Percentiles rank a stretch among this genome's conserved stretches.
Conservation (phyloP, 2,797 vertebrate genomes). For the Tenualosa thibaudeaui region DNA sequence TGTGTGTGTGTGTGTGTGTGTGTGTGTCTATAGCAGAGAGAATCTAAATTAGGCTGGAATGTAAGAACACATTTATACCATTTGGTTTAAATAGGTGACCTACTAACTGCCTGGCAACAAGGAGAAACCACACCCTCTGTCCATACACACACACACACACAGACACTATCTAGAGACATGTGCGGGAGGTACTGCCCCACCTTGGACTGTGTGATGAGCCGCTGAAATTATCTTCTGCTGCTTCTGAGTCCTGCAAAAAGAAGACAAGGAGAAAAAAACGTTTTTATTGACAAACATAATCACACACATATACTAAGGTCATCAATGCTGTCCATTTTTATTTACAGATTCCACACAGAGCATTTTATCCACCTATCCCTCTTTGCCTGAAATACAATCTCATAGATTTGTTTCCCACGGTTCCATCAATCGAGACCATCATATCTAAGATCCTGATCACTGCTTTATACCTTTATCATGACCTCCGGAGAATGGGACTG, state of each 20-base stretch:
- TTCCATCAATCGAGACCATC: not conserved
- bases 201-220: not conserved
- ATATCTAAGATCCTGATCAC: not conserved
- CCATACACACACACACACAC: not conserved
- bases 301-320: not conserved
- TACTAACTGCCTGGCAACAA: constrained; percentile 17
- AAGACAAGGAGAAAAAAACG: not conserved
- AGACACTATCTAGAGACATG: not conserved
- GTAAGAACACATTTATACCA: not conserved
- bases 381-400: not conserved
- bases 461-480: not conserved
- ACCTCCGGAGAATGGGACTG: not conserved
- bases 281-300: not conserved
- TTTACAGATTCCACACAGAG: not conserved
- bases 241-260: not conserved
- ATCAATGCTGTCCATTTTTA: not conserved
- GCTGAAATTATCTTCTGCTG: not conserved
- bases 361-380: not conserved
- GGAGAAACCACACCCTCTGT: not conserved
- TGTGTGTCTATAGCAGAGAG: constrained; percentile 3
- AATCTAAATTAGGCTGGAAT: not conserved
- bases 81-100: constrained; percentile 26
- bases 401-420: not conserved
- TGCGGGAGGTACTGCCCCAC: not conserved
- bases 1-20: constrained; percentile 22